Percentiles rank a stretch among this genome's conserved stretches.
phyloP scores from a whole-genome alignment of 2,888 invertebrate genomes.

The Tuta absoluta region DNA sequence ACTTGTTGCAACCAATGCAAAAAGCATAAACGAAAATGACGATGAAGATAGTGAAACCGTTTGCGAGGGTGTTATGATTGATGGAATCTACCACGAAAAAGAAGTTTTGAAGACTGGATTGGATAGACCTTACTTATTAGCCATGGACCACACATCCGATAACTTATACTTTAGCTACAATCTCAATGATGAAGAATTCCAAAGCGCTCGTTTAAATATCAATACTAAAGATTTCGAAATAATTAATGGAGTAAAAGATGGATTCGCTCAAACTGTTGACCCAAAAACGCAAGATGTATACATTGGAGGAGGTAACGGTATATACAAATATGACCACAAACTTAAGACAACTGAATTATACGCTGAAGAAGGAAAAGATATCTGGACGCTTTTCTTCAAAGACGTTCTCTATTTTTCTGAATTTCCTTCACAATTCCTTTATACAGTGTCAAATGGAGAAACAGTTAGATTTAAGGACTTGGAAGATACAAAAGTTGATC shows the following conservation, averaged over 20 bases:
- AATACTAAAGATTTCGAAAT: slow-evolving; percentile 55
- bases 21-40: slow-evolving; percentile 42
- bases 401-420: slow-evolving; percentile 57
- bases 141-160: slow-evolving; percentile 57
- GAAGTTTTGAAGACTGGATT: slow-evolving; percentile 53
- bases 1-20: slow-evolving; percentile 45
- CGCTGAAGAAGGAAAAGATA: slow-evolving; percentile 48
- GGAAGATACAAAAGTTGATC: slow-evolving; percentile 65
- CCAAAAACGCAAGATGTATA: slow-evolving; percentile 54
- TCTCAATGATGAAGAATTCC: slow-evolving; percentile 50
- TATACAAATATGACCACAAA: slow-evolving; percentile 59
- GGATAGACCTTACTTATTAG: slow-evolving; percentile 58
- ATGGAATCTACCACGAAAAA: slow-evolving; percentile 48
- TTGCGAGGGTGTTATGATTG: slow-evolving; percentile 52
- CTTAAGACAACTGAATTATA: slow-evolving; percentile 51
- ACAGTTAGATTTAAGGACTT: slow-evolving; percentile 53
- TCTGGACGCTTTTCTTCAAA: slow-evolving; percentile 65
- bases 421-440: slow-evolving; percentile 61
- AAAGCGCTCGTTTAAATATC: slow-evolving; percentile 56
- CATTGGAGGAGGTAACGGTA: slow-evolving; percentile 61
- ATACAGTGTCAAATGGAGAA: slow-evolving; percentile 49
- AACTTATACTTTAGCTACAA: slow-evolving; percentile 65
- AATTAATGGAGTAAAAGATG: slow-evolving; percentile 51
- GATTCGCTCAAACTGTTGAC: slow-evolving; percentile 64
- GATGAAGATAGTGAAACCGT: slow-evolving; percentile 32